Conservation (phyloP, 2,888 invertebrate species). For the Pseudococcus longispinus region DNA sequence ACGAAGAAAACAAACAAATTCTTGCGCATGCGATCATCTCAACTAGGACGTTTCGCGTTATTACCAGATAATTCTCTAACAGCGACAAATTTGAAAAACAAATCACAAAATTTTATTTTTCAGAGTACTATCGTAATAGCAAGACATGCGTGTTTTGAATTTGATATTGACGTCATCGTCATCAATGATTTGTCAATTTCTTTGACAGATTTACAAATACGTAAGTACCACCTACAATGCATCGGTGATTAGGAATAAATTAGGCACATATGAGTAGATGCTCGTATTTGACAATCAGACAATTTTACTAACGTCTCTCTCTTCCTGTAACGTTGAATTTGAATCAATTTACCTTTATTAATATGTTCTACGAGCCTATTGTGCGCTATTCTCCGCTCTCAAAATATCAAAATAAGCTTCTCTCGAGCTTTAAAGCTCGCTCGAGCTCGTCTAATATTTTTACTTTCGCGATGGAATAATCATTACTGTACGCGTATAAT, state of each 20-base stretch:
- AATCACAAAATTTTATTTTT: background rate
- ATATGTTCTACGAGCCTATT: too few relatives aligned
- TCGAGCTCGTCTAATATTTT: too few relatives aligned
- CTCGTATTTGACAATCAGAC: background rate
- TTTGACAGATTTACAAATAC: background rate
- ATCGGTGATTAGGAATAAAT: background rate
- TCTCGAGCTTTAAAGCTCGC: too few relatives aligned
- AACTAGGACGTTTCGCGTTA: background rate
- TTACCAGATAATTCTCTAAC: background rate
- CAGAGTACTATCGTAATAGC: background rate
- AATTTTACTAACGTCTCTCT: too few relatives aligned
- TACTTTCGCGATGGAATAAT: background rate
- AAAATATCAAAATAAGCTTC: too few relatives aligned
- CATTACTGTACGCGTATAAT: background rate
- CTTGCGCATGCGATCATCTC: background rate
- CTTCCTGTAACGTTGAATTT: too few relatives aligned
- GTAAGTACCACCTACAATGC: background rate
- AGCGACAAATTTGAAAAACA: background rate
- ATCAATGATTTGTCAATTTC: background rate
- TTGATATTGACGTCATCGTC: background rate
- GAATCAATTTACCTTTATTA: too few relatives aligned
- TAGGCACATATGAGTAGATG: background rate
- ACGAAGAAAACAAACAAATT: too few relatives aligned
- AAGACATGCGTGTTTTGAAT: background rate
- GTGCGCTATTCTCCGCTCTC: too few relatives aligned